A percentile compares a stretch with the other conserved stretches of the same genome.
Conservation (phyloP, 2,888 invertebrate genomes). For the Branchellion lobata region DNA sequence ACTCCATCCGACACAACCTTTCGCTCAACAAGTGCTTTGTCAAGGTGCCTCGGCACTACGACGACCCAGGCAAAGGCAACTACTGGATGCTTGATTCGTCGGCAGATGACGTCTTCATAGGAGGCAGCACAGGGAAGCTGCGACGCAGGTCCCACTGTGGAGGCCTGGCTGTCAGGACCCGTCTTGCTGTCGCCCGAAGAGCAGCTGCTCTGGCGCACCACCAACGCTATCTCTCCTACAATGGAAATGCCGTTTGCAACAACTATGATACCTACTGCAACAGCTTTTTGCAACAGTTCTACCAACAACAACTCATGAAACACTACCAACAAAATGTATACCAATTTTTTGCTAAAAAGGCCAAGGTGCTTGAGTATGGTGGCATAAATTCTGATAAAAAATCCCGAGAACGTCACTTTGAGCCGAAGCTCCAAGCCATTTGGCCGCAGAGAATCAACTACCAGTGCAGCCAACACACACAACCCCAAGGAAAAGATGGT, state of each 20-base stretch:
- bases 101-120: slow-evolving; percentile 95
- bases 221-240: slow-evolving; percentile 14
- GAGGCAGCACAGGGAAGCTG: slow-evolving; percentile 93
- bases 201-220: slow-evolving; percentile 33
- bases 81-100: slow-evolving; percentile 99
- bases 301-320: not conserved
- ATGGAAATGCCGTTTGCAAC: not conserved
- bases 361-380: not conserved
- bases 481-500: no score
- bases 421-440: no score
- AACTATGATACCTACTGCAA: not conserved
- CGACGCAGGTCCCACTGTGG: slow-evolving; percentile 66
- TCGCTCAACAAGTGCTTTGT: slow-evolving; percentile 97
- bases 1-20: slow-evolving; percentile 93
- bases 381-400: slow-evolving; percentile 1
- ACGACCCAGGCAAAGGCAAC: slow-evolving; percentile 98
- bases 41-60: slow-evolving; percentile 82
- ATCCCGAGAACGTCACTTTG: no score
- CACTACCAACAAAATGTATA: not conserved
- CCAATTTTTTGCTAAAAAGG: not conserved
- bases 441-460: no score
- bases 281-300: slow-evolving; percentile 4
- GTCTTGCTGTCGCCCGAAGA: slow-evolving; percentile 31
- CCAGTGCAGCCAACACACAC: no score
- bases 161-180: slow-evolving; percentile 27